Evolutionary conservation across 2,113 vertebrate species (phyloP).

Genomic region (Globicephala melas): DNA sequence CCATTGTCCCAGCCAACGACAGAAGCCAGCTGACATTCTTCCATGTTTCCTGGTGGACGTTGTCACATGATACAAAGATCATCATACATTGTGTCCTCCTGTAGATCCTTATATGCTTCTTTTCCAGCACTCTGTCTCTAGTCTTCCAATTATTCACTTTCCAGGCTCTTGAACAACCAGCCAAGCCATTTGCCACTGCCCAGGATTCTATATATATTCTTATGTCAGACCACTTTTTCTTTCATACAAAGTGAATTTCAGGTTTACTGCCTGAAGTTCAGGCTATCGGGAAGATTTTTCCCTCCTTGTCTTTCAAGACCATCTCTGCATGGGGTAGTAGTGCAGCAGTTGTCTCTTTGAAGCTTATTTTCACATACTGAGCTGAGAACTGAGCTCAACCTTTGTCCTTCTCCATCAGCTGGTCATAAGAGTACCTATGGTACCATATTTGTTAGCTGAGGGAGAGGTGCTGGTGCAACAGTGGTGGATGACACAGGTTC

Average conservation of each 20-base stretch:
- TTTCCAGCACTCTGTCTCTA: neutral
- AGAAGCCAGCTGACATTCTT: neutral
- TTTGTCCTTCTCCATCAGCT: neutral
- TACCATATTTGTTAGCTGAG: neutral
- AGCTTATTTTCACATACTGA: neutral
- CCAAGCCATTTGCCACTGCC: neutral
- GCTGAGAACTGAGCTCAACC: neutral
- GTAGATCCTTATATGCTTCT: neutral
- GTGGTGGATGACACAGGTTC: no score
- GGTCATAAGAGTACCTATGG: neutral
- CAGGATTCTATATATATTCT: neutral
- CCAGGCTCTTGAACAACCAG: neutral
- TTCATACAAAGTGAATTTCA: neutral
- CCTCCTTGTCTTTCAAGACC: neutral
- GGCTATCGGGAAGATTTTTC: neutral
- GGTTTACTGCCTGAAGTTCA: neutral
- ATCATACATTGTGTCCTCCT: neutral
- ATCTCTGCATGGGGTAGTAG: accelerated
- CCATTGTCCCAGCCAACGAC: neutral
- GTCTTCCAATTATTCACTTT: neutral
- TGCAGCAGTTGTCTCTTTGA: accelerated
- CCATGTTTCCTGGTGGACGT: neutral
- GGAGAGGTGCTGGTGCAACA: neutral
- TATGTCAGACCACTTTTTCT: neutral
- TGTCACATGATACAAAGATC: neutral